Base-by-base conservation (phyloP, 1,140 invertebrate species). In the Oryctes rhinoceros region DNA sequence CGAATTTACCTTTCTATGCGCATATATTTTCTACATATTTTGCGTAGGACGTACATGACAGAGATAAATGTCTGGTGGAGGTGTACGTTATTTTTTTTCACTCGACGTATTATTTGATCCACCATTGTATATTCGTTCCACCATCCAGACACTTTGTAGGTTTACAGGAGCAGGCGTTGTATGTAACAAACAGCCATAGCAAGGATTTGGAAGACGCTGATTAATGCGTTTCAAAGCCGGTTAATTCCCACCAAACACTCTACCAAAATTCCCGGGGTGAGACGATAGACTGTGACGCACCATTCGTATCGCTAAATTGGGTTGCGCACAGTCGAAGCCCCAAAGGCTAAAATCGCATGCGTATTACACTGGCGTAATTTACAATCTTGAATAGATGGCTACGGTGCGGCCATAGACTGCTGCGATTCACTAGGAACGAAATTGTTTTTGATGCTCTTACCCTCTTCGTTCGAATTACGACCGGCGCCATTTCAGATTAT, bases 181-280 rank as follows among this genome's bases (percentile, higher is more conserved):
- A 79, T 82, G 84, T 85, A 87, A 86, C 86, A 86, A 86, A 86
- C 86, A 87, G 84, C 84, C 81, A 86, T 86, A 86, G 82, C 85
- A 80, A 82, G 86, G 86, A 86, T 87, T 87, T 87, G 84, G 82
- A 79, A 83, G 86, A 86, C 86, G 85, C 86, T 87, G 86, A 87
- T 87, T 87, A 87, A 87, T 87, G 86, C 82, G 85, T 86, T 87
- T 84, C 85, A 84, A 85, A 87, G 86, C 86, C 83, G 85, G 83
- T 86, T 87, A 86, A 87, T 87, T 87, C 85, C 85, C 86, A 87
- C 86, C 86, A 87, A 87, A 87, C 85, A 85, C 86, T 87, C 85
- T 84, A 81, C 86, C 86, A 87, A 87, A 87, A 87, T 85, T 86
- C 85, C 85, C 86, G 84, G 85, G 53, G 30, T 71, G 49, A 62